These are phyloP conservation scores for Echiichthys vipera DNA, from an alignment of 2,797 vertebrate genomes.

Conservation along the genomic window DNA sequence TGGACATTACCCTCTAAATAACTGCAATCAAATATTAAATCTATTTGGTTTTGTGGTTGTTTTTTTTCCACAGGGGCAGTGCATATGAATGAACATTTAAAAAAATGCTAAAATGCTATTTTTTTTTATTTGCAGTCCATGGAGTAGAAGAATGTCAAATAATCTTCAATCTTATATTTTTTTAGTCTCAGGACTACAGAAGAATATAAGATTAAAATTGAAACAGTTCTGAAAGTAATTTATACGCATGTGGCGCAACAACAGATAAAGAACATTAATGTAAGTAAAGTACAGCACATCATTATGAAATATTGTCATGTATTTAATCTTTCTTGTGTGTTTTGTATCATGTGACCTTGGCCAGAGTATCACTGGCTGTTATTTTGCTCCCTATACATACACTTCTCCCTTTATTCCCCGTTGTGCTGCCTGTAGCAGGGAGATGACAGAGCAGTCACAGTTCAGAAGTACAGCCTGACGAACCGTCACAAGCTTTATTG, in stretches of 20 bases:
- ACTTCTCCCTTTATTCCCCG: conserved; percentile 7
- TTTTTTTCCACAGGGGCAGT: background rate
- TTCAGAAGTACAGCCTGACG: conserved; percentile 45
- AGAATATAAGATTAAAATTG: background rate
- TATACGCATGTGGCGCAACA: background rate
- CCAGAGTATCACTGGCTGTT: background rate
- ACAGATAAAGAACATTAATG: background rate
- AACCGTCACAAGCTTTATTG: conserved; percentile 37
- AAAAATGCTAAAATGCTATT: background rate
- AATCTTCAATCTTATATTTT: no score
- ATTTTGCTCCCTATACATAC: background rate
- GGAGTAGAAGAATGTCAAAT: no score
- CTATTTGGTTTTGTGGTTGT: background rate
- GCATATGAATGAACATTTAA: background rate
- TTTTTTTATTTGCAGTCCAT: background rate
- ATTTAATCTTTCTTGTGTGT: conserved; percentile 7
- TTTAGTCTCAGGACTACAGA: background rate
- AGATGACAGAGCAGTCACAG: conserved; percentile 42
- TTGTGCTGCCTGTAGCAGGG: conserved; percentile 39
- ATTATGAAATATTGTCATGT: background rate
- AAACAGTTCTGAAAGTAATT: background rate
- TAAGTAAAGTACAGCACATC: background rate
- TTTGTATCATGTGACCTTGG: conserved; percentile 32
- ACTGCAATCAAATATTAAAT: background rate
- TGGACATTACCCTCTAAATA: background rate